Base-by-base conservation (phyloP, 2,888 invertebrate species). In the Diabrotica balteata region DNA sequence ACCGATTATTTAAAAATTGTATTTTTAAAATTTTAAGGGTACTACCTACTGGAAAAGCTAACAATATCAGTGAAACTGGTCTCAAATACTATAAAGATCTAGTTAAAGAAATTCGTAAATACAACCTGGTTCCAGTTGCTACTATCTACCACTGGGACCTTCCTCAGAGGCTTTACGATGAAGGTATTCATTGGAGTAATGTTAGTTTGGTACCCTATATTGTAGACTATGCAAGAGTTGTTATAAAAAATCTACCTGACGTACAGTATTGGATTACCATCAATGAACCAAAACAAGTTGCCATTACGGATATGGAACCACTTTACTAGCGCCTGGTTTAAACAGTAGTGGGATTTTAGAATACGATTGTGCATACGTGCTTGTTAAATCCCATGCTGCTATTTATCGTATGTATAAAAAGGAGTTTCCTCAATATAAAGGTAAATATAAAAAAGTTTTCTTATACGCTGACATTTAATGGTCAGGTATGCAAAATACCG, bases 311-410 rank as follows among this genome's bases (percentile, higher is more conserved):
- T 86, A 79, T 85, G 89, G 87, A 8, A 84, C 84, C 71, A 83
- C 80, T 0, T 84, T 83, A 73, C 86, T 86, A 68, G 87, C 88
- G 8, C 88, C 88, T 9, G 87, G 86, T 1, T 64, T 86, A 7
- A 81, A 86, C 68, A 86, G 86, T 65, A 85, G 87, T 63, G 89
- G 89, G 6, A 86, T 87, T 32, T 88, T 87, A 9, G 87, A 88
- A 73, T 92, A 92, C 79, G 78, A 88, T 51, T 90, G 89, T 77
- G 87, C 87, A 60, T 89, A 91, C 76, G 89, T 87, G 55, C 81
- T 90, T 50, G 82, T 92, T 10, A 86, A 89, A 74, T 88, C 91
- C 0, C 93, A 93, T 75, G 90, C 90, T 3, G 87, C 86, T 74
- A 87, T 87, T 0, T 92, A 89, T 80, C 87, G 88, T 67, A 79